Base-by-base conservation (phyloP, 2,113 vertebrate genomes). In the Microcebus lehilahytsara region DNA sequence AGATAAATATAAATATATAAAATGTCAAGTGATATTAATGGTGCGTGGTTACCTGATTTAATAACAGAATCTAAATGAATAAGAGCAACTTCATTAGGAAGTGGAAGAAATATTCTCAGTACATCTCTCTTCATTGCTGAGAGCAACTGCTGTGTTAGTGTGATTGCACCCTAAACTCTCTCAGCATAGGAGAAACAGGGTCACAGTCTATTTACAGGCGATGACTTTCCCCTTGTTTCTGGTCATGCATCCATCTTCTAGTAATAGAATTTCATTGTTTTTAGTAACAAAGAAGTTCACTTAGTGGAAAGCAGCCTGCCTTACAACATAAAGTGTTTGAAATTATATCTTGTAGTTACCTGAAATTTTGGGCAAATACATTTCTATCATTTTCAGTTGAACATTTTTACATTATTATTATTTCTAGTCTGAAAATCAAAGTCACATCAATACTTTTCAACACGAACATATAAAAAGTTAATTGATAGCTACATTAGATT, bases 401-500 rank as follows among this genome's bases (percentile, higher is more conserved):
- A 88, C 37, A 27, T 34, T 86, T 95, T 75, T 86, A 22, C 9
- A n/a, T 84, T 12, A 19, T 60, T 89, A 9, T 84, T 69, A 53
- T 91, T 64, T 40, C 23, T 83, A 46, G 10, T 27, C 23, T 64
- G 14, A 4, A 58, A 49, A 86, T 96, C 87, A 58, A 93, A 84
- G 75, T 40, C 74, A 32, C 64, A 62, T 91, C 42, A 66, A 25
- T 92, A 92, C 84, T 93, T 93, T 94, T 93, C 30, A 87, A 27
- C 42, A 60, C 32, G 69, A 81, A 85, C 37, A 92, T 53, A 60
- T 37, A 83, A 66, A 87, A 84, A 56, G 9, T 87, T 92, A 51
- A 88, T 91, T 77, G 85, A 32, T 0, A 85, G 11, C 51, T 85
- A 32, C 40, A 16, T 71, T 71, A 81, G 1, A 77, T 23, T 60